Base-by-base conservation (phyloP, 64 coral and sea anemone species). In the Orbicella faveolata region DNA sequence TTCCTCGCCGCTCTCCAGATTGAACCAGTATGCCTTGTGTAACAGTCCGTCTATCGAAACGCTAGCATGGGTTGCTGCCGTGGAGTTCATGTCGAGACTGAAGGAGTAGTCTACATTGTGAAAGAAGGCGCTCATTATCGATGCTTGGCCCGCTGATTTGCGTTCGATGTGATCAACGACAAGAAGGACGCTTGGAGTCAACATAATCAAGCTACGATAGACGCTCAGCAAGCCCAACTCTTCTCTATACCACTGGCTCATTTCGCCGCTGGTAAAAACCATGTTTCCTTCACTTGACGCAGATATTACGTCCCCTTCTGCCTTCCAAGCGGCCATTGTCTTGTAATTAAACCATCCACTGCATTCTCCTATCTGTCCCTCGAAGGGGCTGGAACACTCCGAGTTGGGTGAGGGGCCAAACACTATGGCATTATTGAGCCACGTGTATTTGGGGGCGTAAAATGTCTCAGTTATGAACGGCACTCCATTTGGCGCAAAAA, bases 401-500 rank as follows among this genome's bases (percentile, higher is more conserved):
- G 91, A 93, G 13, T 51, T 65, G 0, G 19, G 72, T n/a, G 86
- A 98, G 19, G 96, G 91, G 25, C 97, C 94, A 89, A 99, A 99
- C 39, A 91, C 64, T 80, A 99, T 0, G 55, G 94, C 91, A 67
- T 99, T 96, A 19, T 96, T 91, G 26, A 99, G 94, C 84, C 84
- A 99, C 30, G 97, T 96, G 89, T 90, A 99, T 89, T 99, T 99
- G 9, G 88, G 79, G 61, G 83, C 97, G 79, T 99, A 99, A 8
- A 87, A 74, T 2, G 91, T 88, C 4, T 95, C 97, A 18, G 94
- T 96, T 17, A 99, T 93, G 68, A 99, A 93, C 0, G 94, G 90
- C 3, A 96, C 70, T 36, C 94, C 97, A 51, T 93, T 93, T n/a
- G 94, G 94, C 3, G 79, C 89, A 55, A 93, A 99, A 13, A 99